Evolutionary conservation across 2,113 vertebrate genomes (phyloP), one percentile per base, ranked within the genome.

Genomic region (Silurus asotus): DNA sequence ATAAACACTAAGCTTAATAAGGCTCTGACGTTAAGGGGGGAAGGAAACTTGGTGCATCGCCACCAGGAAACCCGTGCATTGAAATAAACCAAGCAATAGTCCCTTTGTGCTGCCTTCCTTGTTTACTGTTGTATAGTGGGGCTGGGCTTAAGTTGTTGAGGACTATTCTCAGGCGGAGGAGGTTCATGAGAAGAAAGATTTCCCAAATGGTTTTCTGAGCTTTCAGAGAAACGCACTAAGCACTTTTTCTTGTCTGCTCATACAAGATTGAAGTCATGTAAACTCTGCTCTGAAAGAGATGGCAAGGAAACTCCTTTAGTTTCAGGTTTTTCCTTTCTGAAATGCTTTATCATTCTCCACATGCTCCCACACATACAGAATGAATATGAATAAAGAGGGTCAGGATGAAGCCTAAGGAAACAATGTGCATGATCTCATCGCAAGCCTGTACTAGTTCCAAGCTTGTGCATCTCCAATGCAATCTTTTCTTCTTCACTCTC

Each of bases 51-150:
- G 65, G 59, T 25, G 48, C 20, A 23, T 82, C 58, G 5, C 53
- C 65, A 84, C 82, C 80, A 90, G 89, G 89, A 91, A 91, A 61
- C 49, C 80, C 87, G 78, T 59, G 55, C 37, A 86, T 86, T 59
- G 62, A 28, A 79, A 82, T 74, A 84, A 80, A 79, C 81, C 77
- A 59, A 86, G 83, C 88, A 87, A 82, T 86, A 67, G 64, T 48
- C 76, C 84, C 80, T 90, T 90, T 89, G 89, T 87, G 64, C 79
- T 76, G 62, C 84, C 82, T 88, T 84, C 80, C 86, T 76, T 89
- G 86, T 89, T 88, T 89, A 89, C 80, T 51, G 74, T 62, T 87
- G 89, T 81, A 81, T 72, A 10, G 55, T 75, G 28, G 65, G 58
- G 82, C 62, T 78, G 78, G 80, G 51, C 77, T 37, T 77, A 53